Percentiles rank a stretch among this genome's conserved stretches.
Conservation (phyloP, 2,797 vertebrate species). For the Alca torda region DNA sequence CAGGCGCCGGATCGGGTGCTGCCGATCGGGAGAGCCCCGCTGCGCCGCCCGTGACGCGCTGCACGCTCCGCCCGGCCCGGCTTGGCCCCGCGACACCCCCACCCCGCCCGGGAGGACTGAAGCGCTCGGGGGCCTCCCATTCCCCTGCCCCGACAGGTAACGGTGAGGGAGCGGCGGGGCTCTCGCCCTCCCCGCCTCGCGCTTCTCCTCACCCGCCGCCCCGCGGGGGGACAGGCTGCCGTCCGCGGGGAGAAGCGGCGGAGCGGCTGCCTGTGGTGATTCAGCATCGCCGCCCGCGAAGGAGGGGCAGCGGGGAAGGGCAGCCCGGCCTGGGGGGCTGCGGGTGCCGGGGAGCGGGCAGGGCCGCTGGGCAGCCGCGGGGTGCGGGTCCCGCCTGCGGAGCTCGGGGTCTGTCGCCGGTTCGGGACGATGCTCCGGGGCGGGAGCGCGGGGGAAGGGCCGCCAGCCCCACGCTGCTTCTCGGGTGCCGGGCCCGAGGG, state of each 20-base stretch:
- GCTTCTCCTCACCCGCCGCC: not conserved
- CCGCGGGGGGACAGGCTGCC: not conserved
- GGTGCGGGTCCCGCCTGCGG: not conserved
- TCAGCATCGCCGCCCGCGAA: constrained; percentile 11
- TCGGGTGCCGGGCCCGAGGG: not conserved
- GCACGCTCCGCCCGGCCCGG: not conserved
- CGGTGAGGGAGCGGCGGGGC: not conserved
- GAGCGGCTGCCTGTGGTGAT: not conserved
- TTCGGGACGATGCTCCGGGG: not conserved
- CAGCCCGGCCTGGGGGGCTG: not conserved
- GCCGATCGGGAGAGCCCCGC: not conserved
- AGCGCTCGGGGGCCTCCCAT: not conserved
- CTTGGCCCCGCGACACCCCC: not conserved
- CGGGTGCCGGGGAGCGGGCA: not conserved
- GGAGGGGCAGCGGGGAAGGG: not conserved
- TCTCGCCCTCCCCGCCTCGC: no score
- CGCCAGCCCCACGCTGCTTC: not conserved
- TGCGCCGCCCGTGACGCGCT: not conserved
- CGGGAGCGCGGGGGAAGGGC: not conserved
- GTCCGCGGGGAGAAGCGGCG: not conserved
- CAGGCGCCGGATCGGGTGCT: constrained; percentile 3
- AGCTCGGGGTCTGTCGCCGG: not conserved
- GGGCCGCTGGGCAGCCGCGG: not conserved
- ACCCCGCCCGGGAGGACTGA: not conserved
- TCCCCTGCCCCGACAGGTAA: not conserved